Conservation (phyloP, 2,113 vertebrate genomes). For the Coturnix japonica region DNA sequence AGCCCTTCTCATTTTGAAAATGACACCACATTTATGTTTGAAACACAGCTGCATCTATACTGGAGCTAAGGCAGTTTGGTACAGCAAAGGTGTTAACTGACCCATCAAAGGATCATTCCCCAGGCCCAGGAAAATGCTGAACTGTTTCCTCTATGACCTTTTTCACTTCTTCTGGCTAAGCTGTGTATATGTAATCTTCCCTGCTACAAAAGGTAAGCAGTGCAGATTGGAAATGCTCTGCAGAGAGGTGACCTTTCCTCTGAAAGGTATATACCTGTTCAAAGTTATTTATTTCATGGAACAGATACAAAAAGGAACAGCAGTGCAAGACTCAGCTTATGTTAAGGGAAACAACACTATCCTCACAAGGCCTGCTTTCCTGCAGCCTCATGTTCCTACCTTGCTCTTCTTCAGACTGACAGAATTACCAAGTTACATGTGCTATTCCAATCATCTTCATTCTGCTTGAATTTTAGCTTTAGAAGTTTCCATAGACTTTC, state of each 20-base stretch:
- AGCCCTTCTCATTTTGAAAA: not conserved
- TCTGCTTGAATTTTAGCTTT: constrained; percentile 26
- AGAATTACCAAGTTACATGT: not conserved
- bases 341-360: not conserved
- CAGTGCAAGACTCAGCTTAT: not conserved
- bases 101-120: not conserved
- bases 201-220: not conserved
- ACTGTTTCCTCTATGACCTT: constrained; percentile 8
- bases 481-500: not conserved
- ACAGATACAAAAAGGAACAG: not conserved
- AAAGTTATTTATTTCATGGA: not conserved
- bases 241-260: constrained; percentile 18
- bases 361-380: not conserved
- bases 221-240: not conserved
- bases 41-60: not conserved
- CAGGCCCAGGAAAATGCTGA: constrained; percentile 9
- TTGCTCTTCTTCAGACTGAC: not conserved
- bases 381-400: not conserved
- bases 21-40: not conserved
- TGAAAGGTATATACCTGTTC: not conserved
- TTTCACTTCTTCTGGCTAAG: not conserved
- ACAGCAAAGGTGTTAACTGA: not conserved
- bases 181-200: accelerated
- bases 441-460: not conserved
- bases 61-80: not conserved